Evolutionary conservation across 2,888 invertebrate genomes (phyloP).

Genomic region (Latheticus oryzae): DNA sequence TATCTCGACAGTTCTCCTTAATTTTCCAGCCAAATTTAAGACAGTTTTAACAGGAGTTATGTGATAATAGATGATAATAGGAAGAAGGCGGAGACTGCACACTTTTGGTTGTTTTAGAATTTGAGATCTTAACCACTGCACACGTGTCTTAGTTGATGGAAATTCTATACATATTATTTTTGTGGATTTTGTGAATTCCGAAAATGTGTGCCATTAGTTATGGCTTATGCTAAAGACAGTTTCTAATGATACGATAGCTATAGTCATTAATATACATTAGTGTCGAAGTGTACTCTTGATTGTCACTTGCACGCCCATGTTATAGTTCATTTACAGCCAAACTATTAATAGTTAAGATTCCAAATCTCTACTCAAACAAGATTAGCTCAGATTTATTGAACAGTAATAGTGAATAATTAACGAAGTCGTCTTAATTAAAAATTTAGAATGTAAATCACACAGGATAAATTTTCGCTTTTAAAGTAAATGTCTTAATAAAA

Average conservation of each 20-base stretch:
- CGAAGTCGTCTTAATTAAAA: constrained; percentile 8
- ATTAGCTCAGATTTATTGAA: constrained; percentile 6
- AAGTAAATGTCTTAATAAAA: too few relatives aligned
- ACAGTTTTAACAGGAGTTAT: constrained; percentile 5
- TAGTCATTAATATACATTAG: constrained; percentile 56
- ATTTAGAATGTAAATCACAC: too few relatives aligned
- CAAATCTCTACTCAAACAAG: constrained; percentile 6
- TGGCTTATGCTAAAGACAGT: constrained; percentile 48
- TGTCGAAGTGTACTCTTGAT: constrained; percentile 51
- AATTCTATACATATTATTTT: constrained; percentile 43
- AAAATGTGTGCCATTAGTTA: constrained; percentile 46
- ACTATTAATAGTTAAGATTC: constrained; percentile 35
- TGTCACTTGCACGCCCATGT: constrained; percentile 51
- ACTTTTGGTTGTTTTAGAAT: too few relatives aligned
- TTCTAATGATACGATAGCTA: constrained; percentile 49
- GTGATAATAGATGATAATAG: too few relatives aligned
- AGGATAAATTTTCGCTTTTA: too few relatives aligned
- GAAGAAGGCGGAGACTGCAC: too few relatives aligned
- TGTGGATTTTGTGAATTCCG: constrained; percentile 44
- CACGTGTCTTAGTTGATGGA: neutral
- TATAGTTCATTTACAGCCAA: constrained; percentile 31
- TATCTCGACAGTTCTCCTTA: constrained; percentile 15
- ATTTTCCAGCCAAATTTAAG: constrained; percentile 2
- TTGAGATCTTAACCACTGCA: constrained; percentile 11
- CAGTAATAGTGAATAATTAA: constrained; percentile 7